phyloP scores from a whole-genome alignment of 2,888 invertebrate species.

The Lasius platythorax region DNA sequence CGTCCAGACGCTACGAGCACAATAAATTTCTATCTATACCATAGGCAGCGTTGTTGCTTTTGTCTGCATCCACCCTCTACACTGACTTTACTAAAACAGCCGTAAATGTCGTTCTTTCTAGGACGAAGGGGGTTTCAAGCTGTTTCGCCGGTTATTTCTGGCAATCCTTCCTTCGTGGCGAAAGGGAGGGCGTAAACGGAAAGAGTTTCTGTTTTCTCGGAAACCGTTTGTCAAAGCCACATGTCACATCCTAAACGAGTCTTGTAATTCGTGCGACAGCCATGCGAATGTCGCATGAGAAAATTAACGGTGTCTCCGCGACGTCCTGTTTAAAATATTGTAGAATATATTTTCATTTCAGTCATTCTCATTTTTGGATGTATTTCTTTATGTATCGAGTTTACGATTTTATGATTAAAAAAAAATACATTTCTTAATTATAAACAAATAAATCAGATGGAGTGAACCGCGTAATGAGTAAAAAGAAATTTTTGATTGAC shows the following conservation, averaged over 20 bases:
- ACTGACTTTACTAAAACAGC: constrained; percentile 28
- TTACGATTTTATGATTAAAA: background rate
- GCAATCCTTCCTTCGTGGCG: background rate
- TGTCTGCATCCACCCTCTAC: background rate
- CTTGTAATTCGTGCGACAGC: constrained; percentile 74
- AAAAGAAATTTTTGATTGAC: background rate
- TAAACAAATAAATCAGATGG: background rate
- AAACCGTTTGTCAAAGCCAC: constrained; percentile 82
- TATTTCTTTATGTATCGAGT: background rate
- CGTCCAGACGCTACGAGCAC: constrained; percentile 52
- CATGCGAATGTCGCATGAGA: constrained; percentile 68
- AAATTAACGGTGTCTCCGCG: constrained; percentile 79
- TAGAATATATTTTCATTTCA: background rate
- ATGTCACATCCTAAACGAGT: constrained; percentile 77
- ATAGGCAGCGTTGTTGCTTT: constrained; percentile 45
- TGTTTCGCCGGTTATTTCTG: constrained; percentile 61
- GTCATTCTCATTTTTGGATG: background rate
- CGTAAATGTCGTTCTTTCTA: constrained; percentile 38
- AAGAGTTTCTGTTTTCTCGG: constrained; percentile 76
- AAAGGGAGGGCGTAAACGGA: constrained; percentile 39
- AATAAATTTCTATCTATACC: constrained; percentile 70
- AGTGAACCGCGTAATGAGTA: background rate
- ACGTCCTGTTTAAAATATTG: constrained; percentile 81
- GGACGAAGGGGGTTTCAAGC: constrained; percentile 19
- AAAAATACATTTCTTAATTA: background rate